Conservation (phyloP, 2,888 invertebrate genomes). For the Calliphora vomitoria region DNA sequence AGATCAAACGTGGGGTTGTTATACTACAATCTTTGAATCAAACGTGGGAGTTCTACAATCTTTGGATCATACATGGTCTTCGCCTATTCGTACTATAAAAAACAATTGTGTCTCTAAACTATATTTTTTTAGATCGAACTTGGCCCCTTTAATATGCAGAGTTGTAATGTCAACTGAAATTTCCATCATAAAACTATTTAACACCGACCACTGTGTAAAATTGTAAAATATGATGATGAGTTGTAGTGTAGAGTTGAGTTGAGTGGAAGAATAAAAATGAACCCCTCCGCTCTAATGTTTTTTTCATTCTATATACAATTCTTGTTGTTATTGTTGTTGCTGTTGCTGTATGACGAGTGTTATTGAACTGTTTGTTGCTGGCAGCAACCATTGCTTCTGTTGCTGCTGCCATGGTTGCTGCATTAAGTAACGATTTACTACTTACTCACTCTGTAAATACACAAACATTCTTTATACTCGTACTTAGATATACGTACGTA, state of each 20-base stretch:
- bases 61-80: too few relatives aligned
- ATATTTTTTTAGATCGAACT: too few relatives aligned
- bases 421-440: constrained; percentile 61
- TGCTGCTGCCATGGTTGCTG: constrained; percentile 53
- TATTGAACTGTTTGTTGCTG: constrained; percentile 71
- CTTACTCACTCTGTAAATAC: constrained; percentile 45
- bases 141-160: too few relatives aligned
- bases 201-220: constrained; percentile 53
- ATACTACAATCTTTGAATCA: too few relatives aligned
- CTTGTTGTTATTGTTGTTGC: constrained; percentile 1
- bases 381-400: constrained; percentile 45
- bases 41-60: too few relatives aligned
- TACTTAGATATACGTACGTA: constrained; percentile 13
- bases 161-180: too few relatives aligned
- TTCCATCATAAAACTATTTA: not conserved
- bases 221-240: constrained; percentile 47
- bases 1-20: too few relatives aligned
- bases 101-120: too few relatives aligned
- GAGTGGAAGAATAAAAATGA: constrained; percentile 15
- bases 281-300: constrained; percentile 27
- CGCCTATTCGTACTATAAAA: too few relatives aligned
- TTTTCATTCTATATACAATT: constrained; percentile 19
- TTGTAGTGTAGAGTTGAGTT: constrained; percentile 31
- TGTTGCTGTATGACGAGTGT: constrained; percentile 60
- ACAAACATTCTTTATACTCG: constrained; percentile 14